Conservation (phyloP, 1,140 invertebrate genomes). For the Conus betulinus region DNA sequence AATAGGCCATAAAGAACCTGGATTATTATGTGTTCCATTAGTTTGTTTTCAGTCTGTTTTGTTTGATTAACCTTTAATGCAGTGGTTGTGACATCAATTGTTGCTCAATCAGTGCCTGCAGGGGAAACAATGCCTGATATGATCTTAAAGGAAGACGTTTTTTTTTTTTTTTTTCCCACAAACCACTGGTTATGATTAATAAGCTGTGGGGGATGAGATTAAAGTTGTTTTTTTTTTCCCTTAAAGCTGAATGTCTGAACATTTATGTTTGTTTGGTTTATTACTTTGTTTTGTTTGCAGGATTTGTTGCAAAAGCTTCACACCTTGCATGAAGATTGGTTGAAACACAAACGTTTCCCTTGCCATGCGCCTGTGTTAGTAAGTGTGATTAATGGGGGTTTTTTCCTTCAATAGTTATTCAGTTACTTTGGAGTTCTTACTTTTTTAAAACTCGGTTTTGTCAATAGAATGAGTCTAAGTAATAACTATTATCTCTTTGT, state of each 20-base stretch:
- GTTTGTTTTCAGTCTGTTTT: neutral
- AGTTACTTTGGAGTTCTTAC: no score
- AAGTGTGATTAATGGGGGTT: neutral
- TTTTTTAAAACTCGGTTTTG: no score
- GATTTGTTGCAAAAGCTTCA: constrained; percentile 85
- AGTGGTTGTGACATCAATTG: neutral
- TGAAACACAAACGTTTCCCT: constrained; percentile 70
- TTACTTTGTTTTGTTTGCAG: constrained; percentile 27
- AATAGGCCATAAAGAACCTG: no score
- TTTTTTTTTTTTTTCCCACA: no score
- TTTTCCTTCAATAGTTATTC: neutral
- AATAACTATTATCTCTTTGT: no score
- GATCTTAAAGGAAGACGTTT: neutral
- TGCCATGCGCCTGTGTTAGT: constrained; percentile 36
- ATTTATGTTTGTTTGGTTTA: neutral
- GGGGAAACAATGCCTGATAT: neutral
- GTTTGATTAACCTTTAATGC: neutral
- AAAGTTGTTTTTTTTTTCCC: neutral
- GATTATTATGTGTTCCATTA: no score
- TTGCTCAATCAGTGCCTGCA: neutral
- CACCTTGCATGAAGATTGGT: constrained; percentile 89
- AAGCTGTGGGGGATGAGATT: no score
- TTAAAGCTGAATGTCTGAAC: no score
- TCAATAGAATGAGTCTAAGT: no score
- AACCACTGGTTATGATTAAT: no score